Evolutionary conservation across 2,113 vertebrate species (phyloP).

Genomic region (Pyrgilauda ruficollis): DNA sequence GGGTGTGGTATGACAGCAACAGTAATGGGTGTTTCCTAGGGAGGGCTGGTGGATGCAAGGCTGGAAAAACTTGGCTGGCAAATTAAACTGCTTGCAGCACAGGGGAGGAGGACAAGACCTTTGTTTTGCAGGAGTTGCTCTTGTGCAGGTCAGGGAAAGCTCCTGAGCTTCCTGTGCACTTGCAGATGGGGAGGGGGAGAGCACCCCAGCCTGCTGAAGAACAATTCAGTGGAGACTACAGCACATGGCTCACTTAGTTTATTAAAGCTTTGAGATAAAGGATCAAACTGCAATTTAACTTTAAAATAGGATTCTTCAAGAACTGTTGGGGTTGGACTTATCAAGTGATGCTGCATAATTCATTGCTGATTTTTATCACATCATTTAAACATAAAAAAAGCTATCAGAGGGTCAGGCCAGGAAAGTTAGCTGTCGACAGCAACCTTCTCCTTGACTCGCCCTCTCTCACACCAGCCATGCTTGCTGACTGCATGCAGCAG

Average conservation of each 20-base stretch:
- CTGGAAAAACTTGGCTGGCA: neutral
- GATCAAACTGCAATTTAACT: conserved; percentile 13
- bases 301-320: conserved; percentile 34
- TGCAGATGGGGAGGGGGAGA: neutral
- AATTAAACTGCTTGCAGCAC: neutral
- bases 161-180: rapidly evolving
- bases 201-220: neutral
- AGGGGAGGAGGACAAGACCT: neutral
- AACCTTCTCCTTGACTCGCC: neutral
- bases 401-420: neutral
- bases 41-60: neutral
- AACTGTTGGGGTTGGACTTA: neutral
- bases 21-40: neutral
- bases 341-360: conserved; percentile 29
- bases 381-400: conserved; percentile 6
- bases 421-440: neutral
- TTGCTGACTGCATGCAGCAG: neutral
- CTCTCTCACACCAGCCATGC: neutral
- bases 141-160: neutral
- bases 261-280: conserved; percentile 28
- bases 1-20: neutral
- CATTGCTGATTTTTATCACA: conserved; percentile 48
- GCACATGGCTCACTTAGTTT: neutral
- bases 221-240: neutral
- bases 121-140: neutral